Base-by-base conservation (phyloP, 2,888 invertebrate species). In the Asteroscopus sphinx region DNA sequence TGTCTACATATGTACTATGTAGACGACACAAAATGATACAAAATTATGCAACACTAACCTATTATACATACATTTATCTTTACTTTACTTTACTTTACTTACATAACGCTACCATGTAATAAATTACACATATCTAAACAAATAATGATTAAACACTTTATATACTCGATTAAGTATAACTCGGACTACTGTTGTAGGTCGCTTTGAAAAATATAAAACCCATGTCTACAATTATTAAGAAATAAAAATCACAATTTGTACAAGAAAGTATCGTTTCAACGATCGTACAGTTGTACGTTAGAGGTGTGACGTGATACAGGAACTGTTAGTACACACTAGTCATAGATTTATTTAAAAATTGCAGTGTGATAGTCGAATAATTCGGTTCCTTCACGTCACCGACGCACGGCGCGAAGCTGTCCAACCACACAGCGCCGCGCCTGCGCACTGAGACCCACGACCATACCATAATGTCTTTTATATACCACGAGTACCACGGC, bases 311-410 rank as follows among this genome's bases (percentile, higher is more conserved):
- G 60, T 62, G 52, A 25, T 46, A 65, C 57, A 80, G 82, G 80
- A 78, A 82, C 81, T 66, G 62, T 68, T 35, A 69, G 75, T 70
- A 83, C 90, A 90, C 92, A 91, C 92, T 88, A 85, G 87, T 84
- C 90, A 88, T 84, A 88, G 89, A 85, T 92, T 92, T 91, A 86
- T 76, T 84, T 84, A 87, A 89, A 91, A 91, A 88, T 88, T 87
- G 90, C 86, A 86, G 91, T 90, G 92, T 91, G 82, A 71, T 57
- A 57, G 52, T 79, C 80, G 78, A 79, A 69, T 83, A 77, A 79
- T 68, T 62, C 45, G 56, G 76, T 83, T 84, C 81, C 82, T 79
- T 69, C 12, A 4, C 13, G 44, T 28, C 35, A 13, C 41, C 39
- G 61, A n/a, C 32, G 26, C 6, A 13, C 30, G 51, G 25, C 16